These are phyloP conservation scores for Noctuana brunneofusca DNA, from an alignment of 2,888 invertebrate genomes.

Conservation along the genomic window DNA sequence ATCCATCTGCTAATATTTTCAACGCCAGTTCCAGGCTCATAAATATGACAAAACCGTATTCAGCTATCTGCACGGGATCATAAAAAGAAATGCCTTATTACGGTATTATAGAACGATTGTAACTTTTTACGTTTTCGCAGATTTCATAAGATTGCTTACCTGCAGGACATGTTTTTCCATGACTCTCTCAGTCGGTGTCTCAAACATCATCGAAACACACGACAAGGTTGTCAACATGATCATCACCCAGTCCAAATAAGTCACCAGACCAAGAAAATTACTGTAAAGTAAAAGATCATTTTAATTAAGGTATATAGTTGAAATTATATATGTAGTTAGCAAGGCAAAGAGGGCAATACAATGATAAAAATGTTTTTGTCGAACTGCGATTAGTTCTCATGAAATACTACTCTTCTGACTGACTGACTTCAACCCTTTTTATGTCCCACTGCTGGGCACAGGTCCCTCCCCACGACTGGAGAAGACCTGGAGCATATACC, in stretches of 20 bases:
- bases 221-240: conserved; percentile 98
- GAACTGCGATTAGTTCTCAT: too few species aligned
- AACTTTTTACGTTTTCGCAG: not conserved
- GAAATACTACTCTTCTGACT: too few species aligned
- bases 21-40: conserved; percentile 98
- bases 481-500: too few species aligned
- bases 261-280: conserved; percentile 97
- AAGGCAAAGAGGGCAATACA: too few species aligned
- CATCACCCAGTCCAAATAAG: conserved; percentile 99
- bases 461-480: too few species aligned
- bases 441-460: too few species aligned
- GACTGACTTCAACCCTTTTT: too few species aligned
- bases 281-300: conserved; percentile 83
- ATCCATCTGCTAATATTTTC: conserved; percentile 97
- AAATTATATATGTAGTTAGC: too few species aligned
- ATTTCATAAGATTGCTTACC: conserved; percentile 47
- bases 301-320: too few species aligned
- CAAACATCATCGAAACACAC: conserved; percentile 99
- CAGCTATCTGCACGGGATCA: conserved; percentile 86
- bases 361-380: too few species aligned
- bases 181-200: conserved; percentile 95
- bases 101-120: not conserved
- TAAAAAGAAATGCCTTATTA: not conserved
- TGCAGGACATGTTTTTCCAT: conserved; percentile 97
- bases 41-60: conserved; percentile 98